Base-by-base conservation (phyloP, 2,888 invertebrate genomes). In the Dione juno region DNA sequence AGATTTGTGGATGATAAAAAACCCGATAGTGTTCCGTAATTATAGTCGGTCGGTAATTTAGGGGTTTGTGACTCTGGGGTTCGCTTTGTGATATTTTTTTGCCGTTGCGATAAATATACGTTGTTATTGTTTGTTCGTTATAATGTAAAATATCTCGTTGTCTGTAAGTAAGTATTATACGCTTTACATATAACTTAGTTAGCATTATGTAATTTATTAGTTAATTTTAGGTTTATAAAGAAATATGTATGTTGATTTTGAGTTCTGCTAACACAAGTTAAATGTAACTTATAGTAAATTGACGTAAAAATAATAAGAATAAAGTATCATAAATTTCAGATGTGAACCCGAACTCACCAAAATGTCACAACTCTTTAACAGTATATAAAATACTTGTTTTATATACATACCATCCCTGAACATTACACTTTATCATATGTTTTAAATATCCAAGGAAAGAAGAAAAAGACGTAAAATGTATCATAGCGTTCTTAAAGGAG, bases 1-100 rank as follows among this genome's bases (percentile, higher is more conserved):
- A 89, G 90, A 89, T 90, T 86, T 88, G 88, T 88, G 87, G 88
- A 82, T 78, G 85, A 84, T 87, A 89, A 88, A 89, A 89, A 89
- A 84, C 80, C 77, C 78, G 81, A 85, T 86, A 83, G 84, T 82
- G 83, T 78, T 75, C 79, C 78, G 78, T 87, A 88, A 88, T 89
- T 88, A 88, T 85, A 85, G 86, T 77, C 80, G 80, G 79, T 71
- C 74, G 76, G 83, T 89, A 89, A 89, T 88, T 84, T 86, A 76
- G 87, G 89, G 89, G 86, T 87, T 78, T 80, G 81, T 77, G 80
- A 80, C 80, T 72, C 69, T 76, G 76, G 79, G 80, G 77, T 79
- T 72, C 79, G 81, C 79, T 80, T 82, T 82, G 81, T 81, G 79
- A 81, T 80, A 81, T 80, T 77, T 78, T 76, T 78, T 79, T 75